phyloP scores from a whole-genome alignment of 2,797 vertebrate genomes.

The Knipowitschia caucasica region DNA sequence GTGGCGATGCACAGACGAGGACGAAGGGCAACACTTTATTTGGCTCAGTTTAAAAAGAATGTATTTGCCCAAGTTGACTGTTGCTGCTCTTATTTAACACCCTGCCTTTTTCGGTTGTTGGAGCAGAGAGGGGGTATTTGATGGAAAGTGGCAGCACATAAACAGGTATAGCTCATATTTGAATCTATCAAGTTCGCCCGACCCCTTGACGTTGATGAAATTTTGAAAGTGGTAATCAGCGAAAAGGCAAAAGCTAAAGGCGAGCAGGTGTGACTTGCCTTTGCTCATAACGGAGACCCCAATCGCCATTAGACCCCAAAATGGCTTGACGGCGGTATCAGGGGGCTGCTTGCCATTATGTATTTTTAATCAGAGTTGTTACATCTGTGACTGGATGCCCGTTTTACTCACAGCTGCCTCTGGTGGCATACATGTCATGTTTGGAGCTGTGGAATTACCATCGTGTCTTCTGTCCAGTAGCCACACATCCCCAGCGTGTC shows the following conservation, averaged over 20 bases:
- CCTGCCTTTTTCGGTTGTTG: slow-evolving; percentile 9
- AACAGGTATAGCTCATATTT: slow-evolving; percentile 66
- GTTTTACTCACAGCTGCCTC: slow-evolving; percentile 59
- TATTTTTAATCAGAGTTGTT: slow-evolving; percentile 84
- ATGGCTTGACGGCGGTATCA: slow-evolving; percentile 68
- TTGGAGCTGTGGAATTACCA: slow-evolving; percentile 48
- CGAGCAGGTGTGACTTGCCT: slow-evolving; percentile 80
- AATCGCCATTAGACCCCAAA: slow-evolving; percentile 79
- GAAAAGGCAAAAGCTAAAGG: slow-evolving; percentile 77
- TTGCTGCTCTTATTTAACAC: slow-evolving; percentile 26
- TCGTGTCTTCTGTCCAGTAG: slow-evolving; percentile 46
- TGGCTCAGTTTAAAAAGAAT: slow-evolving; percentile 13
- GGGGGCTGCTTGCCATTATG: slow-evolving; percentile 77
- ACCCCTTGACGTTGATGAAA: slow-evolving; percentile 78
- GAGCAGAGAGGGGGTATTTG: slow-evolving; percentile 19
- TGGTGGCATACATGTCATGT: slow-evolving; percentile 55
- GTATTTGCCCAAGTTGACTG: slow-evolving; percentile 25
- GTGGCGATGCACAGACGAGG: slow-evolving; percentile 28
- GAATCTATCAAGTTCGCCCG: slow-evolving; percentile 73
- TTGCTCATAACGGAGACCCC: slow-evolving; percentile 80
- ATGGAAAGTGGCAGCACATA: slow-evolving; percentile 51
- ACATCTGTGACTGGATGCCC: slow-evolving; percentile 78
- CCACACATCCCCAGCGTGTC: slow-evolving; percentile 12
- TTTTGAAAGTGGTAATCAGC: slow-evolving; percentile 79
- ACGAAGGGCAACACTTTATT: slow-evolving; percentile 5